phyloP scores from a whole-genome alignment of 2,888 invertebrate genomes.

The Drosophila trichaetosa region DNA sequence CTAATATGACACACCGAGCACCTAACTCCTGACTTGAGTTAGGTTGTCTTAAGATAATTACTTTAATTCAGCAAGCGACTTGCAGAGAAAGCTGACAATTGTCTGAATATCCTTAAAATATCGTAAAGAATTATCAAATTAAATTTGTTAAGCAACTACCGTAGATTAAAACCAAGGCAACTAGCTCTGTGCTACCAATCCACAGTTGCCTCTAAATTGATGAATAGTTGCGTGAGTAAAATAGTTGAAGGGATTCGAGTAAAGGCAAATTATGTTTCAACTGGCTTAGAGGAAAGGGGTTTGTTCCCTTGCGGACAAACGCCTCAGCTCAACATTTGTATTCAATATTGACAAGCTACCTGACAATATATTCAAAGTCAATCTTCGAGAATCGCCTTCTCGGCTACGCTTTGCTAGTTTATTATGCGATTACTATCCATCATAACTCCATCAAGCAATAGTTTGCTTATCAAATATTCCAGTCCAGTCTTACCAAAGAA shows the following conservation, averaged over 20 bases:
- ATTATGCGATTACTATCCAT: background rate
- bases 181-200: background rate
- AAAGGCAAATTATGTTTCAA: no score
- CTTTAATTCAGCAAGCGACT: background rate
- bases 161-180: background rate
- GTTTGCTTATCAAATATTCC: conserved; percentile 17
- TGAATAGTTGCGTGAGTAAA: background rate
- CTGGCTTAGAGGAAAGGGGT: background rate
- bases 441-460: conserved; percentile 16
- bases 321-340: background rate
- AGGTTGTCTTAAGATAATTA: background rate
- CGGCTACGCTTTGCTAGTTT: background rate
- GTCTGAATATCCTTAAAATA: no score
- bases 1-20: conserved; percentile 56
- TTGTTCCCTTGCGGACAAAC: background rate
- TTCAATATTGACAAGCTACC: background rate
- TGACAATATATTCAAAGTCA: background rate
- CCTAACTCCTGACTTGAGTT: background rate
- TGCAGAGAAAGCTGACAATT: background rate
- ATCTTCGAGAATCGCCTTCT: background rate
- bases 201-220: background rate
- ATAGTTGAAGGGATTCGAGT: background rate
- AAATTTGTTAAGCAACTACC: background rate
- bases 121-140: background rate
- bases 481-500: conserved; percentile 1